These are phyloP conservation scores for Blastomussa wellsi DNA, from an alignment of 92 coral and sea anemone genomes.

Conservation along the genomic window DNA sequence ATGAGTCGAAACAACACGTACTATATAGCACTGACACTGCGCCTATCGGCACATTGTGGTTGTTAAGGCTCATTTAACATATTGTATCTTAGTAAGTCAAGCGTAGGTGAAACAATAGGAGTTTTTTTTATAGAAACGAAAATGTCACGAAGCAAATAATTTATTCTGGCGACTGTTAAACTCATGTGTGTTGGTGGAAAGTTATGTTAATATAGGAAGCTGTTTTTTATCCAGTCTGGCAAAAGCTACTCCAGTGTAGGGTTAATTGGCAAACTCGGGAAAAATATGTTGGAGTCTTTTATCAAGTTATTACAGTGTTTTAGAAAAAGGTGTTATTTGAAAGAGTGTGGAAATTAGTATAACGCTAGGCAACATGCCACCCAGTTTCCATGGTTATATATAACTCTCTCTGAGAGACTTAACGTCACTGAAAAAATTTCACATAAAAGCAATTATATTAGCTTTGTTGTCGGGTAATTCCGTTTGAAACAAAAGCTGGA, in stretches of 20 bases:
- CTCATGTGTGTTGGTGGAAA: background rate
- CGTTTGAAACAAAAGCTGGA: background rate
- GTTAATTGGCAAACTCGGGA: background rate
- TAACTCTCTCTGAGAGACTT: background rate
- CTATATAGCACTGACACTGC: background rate
- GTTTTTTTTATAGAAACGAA: background rate
- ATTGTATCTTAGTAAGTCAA: conserved; percentile 12
- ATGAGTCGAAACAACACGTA: background rate
- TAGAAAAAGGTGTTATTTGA: background rate
- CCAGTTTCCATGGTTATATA: background rate
- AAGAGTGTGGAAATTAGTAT: too few relatives aligned
- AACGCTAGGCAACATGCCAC: background rate
- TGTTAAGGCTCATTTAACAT: conserved; percentile 3
- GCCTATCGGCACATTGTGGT: background rate
- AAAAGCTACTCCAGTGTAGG: too few relatives aligned
- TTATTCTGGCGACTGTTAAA: background rate
- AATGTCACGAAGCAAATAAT: background rate
- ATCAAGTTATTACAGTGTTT: background rate
- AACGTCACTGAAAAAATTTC: background rate
- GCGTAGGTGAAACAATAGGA: conserved; percentile 11
- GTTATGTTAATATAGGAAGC: background rate
- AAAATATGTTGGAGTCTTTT: background rate
- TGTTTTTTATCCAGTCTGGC: too few relatives aligned
- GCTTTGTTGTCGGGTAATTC: background rate
- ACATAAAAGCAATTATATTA: background rate